Conservation (phyloP, 2,113 vertebrate species). For the Petaurus breviceps region DNA sequence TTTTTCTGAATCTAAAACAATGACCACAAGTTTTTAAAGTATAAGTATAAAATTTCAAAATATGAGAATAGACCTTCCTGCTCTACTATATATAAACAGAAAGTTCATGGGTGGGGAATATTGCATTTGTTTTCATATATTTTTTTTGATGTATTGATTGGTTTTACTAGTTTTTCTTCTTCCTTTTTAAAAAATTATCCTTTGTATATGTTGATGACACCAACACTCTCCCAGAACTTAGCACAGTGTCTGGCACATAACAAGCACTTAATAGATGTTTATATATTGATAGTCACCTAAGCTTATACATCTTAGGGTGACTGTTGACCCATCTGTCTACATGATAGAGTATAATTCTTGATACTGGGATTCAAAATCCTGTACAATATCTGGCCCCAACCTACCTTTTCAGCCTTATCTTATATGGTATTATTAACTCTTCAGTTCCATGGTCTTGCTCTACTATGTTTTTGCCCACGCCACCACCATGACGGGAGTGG, state of each 20-base stretch:
- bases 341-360: neutral
- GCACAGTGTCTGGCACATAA: neutral
- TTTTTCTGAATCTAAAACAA: neutral
- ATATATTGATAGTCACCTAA: neutral
- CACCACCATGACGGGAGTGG: neutral
- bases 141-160: neutral
- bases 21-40: neutral
- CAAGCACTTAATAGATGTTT: neutral
- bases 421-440: neutral
- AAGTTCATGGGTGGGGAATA: neutral
- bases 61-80: neutral
- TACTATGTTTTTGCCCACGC: neutral
- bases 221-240: neutral
- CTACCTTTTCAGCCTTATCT: neutral
- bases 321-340: neutral
- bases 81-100: neutral
- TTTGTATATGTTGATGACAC: neutral
- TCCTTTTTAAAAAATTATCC: neutral
- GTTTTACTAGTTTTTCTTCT: neutral
- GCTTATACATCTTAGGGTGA: neutral
- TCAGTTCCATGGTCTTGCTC: neutral
- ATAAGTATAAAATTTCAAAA: neutral
- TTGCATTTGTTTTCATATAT: neutral
- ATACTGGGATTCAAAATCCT: neutral
- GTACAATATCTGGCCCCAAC: neutral